phyloP scores from a whole-genome alignment of 64 coral and sea anemone species.

The Hydrozoanthus tunicans region DNA sequence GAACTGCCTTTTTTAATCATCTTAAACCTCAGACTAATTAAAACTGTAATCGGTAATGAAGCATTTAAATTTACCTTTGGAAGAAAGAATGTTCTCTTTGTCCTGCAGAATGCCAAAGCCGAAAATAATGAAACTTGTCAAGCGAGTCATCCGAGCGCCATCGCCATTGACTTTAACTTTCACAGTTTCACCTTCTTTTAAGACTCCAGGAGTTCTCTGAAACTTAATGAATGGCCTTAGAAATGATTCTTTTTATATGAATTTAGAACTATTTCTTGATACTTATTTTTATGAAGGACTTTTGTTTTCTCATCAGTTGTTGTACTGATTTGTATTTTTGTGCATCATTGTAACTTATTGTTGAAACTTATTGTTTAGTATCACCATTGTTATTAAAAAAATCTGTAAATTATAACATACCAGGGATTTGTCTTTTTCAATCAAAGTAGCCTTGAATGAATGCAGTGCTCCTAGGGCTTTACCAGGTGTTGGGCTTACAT shows the following conservation, averaged over 20 bases:
- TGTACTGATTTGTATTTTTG: not conserved
- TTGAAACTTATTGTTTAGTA: too few species aligned
- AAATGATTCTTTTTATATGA: too few species aligned
- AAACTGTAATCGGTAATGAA: not conserved
- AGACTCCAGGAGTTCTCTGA: not conserved
- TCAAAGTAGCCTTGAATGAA: too few species aligned
- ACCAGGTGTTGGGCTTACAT: conserved; percentile 46
- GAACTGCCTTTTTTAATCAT: not conserved
- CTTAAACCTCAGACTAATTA: not conserved
- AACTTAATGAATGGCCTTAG: not conserved
- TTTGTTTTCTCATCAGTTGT: too few species aligned
- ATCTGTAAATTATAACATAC: too few species aligned
- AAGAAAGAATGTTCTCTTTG: conserved; percentile 51
- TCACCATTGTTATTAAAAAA: too few species aligned
- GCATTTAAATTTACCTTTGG: conserved; percentile 44
- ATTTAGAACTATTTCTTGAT: too few species aligned
- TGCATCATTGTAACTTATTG: not conserved
- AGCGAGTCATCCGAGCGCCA: not conserved
- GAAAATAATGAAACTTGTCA: conserved; percentile 44
- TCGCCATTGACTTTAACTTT: conserved; percentile 51
- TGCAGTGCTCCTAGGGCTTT: not conserved
- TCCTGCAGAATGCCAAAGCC: conserved; percentile 44
- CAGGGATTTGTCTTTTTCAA: too few species aligned
- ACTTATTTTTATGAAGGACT: too few species aligned
- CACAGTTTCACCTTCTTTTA: not conserved